These are phyloP conservation scores for Pygocentrus nattereri DNA, from an alignment of 2,797 vertebrate genomes.

Conservation along the genomic window DNA sequence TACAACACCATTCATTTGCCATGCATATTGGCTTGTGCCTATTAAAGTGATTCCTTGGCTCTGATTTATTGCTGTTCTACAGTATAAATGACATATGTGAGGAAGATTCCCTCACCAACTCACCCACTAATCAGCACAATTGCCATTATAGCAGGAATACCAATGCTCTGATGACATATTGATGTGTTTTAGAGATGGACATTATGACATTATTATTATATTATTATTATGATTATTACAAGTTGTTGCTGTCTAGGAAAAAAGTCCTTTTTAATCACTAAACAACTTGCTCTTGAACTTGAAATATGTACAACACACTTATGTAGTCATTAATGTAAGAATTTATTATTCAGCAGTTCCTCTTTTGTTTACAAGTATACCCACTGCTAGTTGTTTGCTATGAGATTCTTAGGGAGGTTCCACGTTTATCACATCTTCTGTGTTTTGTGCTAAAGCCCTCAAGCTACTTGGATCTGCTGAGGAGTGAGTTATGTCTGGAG, in stretches of 20 bases:
- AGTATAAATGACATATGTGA: neutral
- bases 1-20: constrained; percentile 16
- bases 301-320: too few relatives aligned
- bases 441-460: constrained; percentile 38
- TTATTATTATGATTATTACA: neutral
- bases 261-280: neutral
- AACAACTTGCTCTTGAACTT: too few relatives aligned
- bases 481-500: constrained; percentile 35
- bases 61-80: constrained; percentile 14
- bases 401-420: neutral
- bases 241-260: too few relatives aligned
- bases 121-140: neutral
- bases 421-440: constrained; percentile 11
- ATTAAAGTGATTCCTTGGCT: constrained; percentile 1
- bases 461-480: constrained; percentile 29
- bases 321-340: neutral
- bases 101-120: neutral
- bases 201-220: neutral
- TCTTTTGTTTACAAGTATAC: neutral
- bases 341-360: neutral
- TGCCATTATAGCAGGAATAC: neutral
- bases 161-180: neutral
- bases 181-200: neutral
- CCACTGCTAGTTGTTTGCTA: neutral
- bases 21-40: neutral